Conservation (phyloP, 23 tunicate genomes). For the Trididemnum nubilum region DNA sequence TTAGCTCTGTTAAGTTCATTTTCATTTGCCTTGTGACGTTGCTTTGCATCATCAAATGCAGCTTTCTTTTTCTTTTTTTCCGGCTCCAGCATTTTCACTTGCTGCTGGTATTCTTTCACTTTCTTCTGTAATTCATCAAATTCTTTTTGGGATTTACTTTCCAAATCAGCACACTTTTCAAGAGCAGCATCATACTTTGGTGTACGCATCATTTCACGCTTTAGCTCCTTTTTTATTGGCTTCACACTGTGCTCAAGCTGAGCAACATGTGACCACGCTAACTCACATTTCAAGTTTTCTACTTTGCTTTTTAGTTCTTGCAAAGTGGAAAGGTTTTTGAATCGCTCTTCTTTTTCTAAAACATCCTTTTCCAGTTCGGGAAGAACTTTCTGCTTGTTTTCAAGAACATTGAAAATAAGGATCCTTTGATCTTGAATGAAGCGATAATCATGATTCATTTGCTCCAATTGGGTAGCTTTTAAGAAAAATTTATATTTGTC, state of each 20-base stretch:
- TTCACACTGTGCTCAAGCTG: slow-evolving; percentile 59
- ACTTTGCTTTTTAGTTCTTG: slow-evolving; percentile 74
- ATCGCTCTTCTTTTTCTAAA: slow-evolving; percentile 70
- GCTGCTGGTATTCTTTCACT: slow-evolving; percentile 61
- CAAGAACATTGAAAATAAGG: slow-evolving; percentile 42
- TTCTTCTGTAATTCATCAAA: slow-evolving; percentile 62
- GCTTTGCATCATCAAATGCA: slow-evolving; percentile 37
- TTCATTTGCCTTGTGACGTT: not conserved
- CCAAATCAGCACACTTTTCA: slow-evolving; percentile 46
- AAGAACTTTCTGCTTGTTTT: slow-evolving; percentile 59
- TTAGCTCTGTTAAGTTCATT: slow-evolving; percentile 52
- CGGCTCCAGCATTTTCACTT: slow-evolving; percentile 67
- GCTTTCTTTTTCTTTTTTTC: slow-evolving; percentile 34
- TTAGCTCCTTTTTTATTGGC: slow-evolving; percentile 57
- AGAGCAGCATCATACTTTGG: slow-evolving; percentile 62
- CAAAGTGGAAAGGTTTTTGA: slow-evolving; percentile 59
- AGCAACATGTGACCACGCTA: slow-evolving; percentile 92
- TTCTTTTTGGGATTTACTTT: slow-evolving; percentile 40
- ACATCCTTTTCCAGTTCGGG: slow-evolving; percentile 74
- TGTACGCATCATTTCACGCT: slow-evolving; percentile 57
- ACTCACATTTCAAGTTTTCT: slow-evolving; percentile 50
- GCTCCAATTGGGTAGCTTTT: slow-evolving; percentile 87
- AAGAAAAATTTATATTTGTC: slow-evolving; percentile 92
- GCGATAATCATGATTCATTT: slow-evolving; percentile 70
- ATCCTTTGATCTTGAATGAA: slow-evolving; percentile 69